Conservation (phyloP, 1,140 invertebrate genomes). For the Ptiloglossa arizonensis region DNA sequence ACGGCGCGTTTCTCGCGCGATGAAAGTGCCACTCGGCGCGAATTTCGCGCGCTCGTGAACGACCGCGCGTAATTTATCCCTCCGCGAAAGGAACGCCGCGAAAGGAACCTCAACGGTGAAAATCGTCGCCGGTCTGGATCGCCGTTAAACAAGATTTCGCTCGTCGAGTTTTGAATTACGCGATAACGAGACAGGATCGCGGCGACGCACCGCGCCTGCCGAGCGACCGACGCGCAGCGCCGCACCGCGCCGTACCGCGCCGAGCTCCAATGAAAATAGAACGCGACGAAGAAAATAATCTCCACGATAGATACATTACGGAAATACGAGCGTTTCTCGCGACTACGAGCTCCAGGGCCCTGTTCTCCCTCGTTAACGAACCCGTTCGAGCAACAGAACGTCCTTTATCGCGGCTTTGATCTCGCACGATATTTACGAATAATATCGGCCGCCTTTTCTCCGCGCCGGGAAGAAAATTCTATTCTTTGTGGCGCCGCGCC, state of each 20-base stretch:
- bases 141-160: not conserved
- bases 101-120: no score
- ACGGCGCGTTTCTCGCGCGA: no score
- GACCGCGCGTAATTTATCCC: no score
- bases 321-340: conserved; percentile 37
- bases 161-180: conserved; percentile 10
- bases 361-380: conserved; percentile 58
- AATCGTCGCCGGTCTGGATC: not conserved
- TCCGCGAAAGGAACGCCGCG: no score
- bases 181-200: conserved; percentile 11
- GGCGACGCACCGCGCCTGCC: no score
- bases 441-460: conserved; percentile 55
- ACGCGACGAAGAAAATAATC: not conserved
- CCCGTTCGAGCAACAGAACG: conserved; percentile 59
- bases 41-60: no score
- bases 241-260: no score
- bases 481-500: conserved; percentile 39
- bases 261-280: no score
- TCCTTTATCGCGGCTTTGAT: conserved; percentile 65
- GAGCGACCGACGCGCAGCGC: no score
- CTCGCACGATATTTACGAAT: conserved; percentile 62
- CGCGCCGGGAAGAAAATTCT: conserved; percentile 52
- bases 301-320: conserved; percentile 4
- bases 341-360: no score
- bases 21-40: no score